Conservation (phyloP, 2,888 invertebrate genomes). For the Papilio gigon region DNA sequence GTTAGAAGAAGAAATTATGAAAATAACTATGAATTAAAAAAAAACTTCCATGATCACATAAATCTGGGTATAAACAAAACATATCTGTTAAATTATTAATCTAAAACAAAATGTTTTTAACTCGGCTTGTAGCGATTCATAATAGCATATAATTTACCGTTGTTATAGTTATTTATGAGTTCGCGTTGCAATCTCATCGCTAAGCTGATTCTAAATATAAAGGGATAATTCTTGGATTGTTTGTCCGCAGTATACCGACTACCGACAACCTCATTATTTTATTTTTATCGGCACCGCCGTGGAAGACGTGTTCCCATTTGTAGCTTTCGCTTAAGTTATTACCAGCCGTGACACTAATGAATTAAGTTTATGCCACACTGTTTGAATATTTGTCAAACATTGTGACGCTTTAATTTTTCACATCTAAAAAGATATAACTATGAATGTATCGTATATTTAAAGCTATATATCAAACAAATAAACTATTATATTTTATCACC, state of each 20-base stretch:
- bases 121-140: not conserved
- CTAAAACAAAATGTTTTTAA: constrained; percentile 20
- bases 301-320: constrained; percentile 35
- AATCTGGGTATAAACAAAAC: not conserved
- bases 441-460: no score
- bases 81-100: not conserved
- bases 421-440: not conserved
- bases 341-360: constrained; percentile 24
- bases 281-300: constrained; percentile 36
- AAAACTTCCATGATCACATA: not conserved
- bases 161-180: constrained; percentile 21
- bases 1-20: not conserved
- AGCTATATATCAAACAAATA: no score
- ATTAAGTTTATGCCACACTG: constrained; percentile 14
- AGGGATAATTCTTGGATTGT: constrained; percentile 28
- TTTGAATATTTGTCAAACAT: not conserved
- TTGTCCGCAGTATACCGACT: constrained; percentile 39
- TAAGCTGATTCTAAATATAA: constrained; percentile 36
- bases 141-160: constrained; percentile 4
- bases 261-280: constrained; percentile 42
- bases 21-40: not conserved
- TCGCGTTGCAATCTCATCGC: not conserved
- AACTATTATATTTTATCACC: no score
- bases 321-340: constrained; percentile 34
- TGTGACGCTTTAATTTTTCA: not conserved